These are phyloP conservation scores for Scaptomyza cyrtandrae DNA, from an alignment of 2,888 invertebrate species.

Conservation along the genomic window DNA sequence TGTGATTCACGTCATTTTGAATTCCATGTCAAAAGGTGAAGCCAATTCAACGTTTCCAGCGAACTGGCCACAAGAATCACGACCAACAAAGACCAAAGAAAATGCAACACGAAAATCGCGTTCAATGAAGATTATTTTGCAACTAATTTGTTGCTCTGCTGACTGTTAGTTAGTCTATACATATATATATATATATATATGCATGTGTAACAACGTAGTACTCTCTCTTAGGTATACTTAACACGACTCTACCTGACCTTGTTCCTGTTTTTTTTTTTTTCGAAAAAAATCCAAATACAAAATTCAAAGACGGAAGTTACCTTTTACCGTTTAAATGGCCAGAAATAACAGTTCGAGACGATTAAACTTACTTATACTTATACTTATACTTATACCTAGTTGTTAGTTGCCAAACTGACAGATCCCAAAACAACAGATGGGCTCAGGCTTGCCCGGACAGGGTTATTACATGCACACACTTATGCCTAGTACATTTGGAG, in stretches of 20 bases:
- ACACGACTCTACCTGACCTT: conserved; percentile 40
- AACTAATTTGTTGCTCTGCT: conserved; percentile 62
- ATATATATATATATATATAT: neutral
- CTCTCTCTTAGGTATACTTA: conserved; percentile 13
- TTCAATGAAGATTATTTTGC: conserved; percentile 58
- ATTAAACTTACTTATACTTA: conserved; percentile 24
- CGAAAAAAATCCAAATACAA: conserved; percentile 58
- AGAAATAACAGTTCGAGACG: conserved; percentile 29
- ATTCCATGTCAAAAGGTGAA: conserved; percentile 79
- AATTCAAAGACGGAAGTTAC: conserved; percentile 72
- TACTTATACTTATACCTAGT: neutral
- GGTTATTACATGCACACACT: no score
- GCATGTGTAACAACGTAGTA: no score
- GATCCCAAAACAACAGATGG: conserved; percentile 24
- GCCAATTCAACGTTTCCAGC: conserved; percentile 74
- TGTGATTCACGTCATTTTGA: conserved; percentile 77
- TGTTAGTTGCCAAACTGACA: conserved; percentile 16
- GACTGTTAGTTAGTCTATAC: conserved; percentile 51
- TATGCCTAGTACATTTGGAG: no score
- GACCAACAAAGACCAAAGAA: conserved; percentile 47
- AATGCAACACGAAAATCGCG: conserved; percentile 68
- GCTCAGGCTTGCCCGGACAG: neutral
- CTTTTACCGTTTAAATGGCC: conserved; percentile 58
- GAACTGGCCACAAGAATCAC: conserved; percentile 78
- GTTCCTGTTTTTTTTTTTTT: no score